Evolutionary conservation across 2,113 vertebrate genomes (phyloP).

Genomic region (Leuciscus idus): DNA sequence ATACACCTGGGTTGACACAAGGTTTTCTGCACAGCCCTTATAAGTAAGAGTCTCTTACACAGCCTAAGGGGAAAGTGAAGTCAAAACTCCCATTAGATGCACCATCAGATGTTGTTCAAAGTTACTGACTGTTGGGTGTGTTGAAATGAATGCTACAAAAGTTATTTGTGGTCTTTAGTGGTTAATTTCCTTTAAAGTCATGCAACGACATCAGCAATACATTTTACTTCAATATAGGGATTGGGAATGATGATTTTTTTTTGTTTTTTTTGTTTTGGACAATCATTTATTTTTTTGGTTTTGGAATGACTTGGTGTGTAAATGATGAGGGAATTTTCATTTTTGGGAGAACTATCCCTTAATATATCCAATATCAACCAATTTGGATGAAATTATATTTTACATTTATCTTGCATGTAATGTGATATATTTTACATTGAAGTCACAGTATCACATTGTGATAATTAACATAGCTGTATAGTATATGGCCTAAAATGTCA

Average conservation of each 20-base stretch:
- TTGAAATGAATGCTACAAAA: background rate
- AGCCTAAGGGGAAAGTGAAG: background rate
- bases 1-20: conserved; percentile 42
- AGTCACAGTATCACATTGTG: background rate
- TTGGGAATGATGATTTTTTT: background rate
- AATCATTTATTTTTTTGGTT: background rate
- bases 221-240: too few relatives aligned
- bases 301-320: background rate
- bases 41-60: background rate
- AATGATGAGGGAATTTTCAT: background rate
- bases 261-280: background rate
- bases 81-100: conserved; percentile 15
- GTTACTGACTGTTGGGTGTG: background rate
- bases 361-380: background rate
- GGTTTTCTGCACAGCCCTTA: conserved; percentile 13
- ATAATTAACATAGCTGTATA: background rate
- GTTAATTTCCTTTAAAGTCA: background rate
- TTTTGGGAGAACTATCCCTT: background rate
- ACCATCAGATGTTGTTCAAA: conserved; percentile 13
- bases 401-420: background rate
- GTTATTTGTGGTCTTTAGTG: background rate
- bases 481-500: background rate
- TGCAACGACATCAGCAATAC: background rate
- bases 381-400: background rate
- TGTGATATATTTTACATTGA: background rate